phyloP scores from a whole-genome alignment of 2,797 vertebrate genomes.

The Sebastolobus altivelis region DNA sequence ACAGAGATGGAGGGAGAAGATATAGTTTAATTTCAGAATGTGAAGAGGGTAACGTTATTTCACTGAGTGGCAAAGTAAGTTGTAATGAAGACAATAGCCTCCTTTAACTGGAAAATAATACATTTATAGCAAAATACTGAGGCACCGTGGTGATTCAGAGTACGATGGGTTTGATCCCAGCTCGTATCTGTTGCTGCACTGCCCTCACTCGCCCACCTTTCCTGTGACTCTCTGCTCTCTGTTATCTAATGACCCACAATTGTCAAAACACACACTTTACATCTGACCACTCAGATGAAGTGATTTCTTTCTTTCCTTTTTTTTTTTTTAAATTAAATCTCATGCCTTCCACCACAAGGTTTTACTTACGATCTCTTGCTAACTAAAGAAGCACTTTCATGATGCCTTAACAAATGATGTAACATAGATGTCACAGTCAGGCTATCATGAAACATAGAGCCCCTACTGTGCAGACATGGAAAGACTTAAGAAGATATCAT shows the following conservation, averaged over 20 bases:
- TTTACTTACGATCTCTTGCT: neutral
- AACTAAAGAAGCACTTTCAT: neutral
- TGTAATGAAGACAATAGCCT: neutral
- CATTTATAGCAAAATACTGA: neutral
- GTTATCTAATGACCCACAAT: conserved; percentile 27
- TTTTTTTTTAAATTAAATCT: neutral
- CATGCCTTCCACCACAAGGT: neutral
- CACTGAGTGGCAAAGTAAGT: neutral
- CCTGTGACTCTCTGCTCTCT: conserved; percentile 11
- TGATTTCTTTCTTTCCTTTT: neutral
- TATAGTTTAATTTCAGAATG: neutral
- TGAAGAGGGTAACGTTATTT: neutral
- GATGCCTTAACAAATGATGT: neutral
- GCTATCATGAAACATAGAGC: neutral
- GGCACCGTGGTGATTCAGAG: conserved; percentile 4
- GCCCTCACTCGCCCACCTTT: conserved; percentile 10
- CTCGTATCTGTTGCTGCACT: neutral
- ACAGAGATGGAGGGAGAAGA: neutral
- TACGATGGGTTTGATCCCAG: conserved; percentile 8
- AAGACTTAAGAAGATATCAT: neutral
- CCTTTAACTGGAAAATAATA: conserved; percentile 8
- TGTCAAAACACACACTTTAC: conserved; percentile 3
- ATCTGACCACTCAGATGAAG: neutral
- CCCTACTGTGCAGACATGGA: neutral
- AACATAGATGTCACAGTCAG: neutral